Evolutionary conservation across 2,888 invertebrate species (phyloP).

Genomic region (Rhingia campestris): DNA sequence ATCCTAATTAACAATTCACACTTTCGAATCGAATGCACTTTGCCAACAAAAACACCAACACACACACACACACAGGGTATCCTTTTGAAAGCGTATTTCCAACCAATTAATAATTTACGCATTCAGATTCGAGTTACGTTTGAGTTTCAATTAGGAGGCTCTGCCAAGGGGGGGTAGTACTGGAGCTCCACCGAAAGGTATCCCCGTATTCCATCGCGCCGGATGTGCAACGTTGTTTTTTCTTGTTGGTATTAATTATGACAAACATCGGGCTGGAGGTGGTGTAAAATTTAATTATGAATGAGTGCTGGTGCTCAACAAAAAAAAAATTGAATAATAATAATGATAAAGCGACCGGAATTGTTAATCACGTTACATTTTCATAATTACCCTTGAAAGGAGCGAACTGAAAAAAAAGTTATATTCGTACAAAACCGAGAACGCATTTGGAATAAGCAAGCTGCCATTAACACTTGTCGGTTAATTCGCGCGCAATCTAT

Average conservation of each 20-base stretch:
- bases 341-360: conserved; percentile 41
- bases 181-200: no score
- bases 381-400: conserved; percentile 67
- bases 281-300: conserved; percentile 45
- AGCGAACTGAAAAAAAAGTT: conserved; percentile 16
- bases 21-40: conserved; percentile 59
- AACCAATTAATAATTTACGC: conserved; percentile 55
- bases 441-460: conserved; percentile 37
- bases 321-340: conserved; percentile 1
- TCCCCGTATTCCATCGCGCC: no score
- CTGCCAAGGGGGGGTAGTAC: no score
- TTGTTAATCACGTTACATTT: conserved; percentile 69
- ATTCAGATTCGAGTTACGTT: conserved; percentile 41
- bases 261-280: conserved; percentile 21
- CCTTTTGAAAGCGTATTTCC: conserved; percentile 46
- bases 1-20: conserved; percentile 65
- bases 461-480: conserved; percentile 60
- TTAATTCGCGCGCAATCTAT: conserved; percentile 61
- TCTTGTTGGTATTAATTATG: conserved; percentile 43
- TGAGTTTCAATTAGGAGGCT: not conserved
- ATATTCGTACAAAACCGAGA: not conserved
- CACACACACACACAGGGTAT: not conserved
- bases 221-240: conserved; percentile 42
- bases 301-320: conserved; percentile 36
- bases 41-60: not conserved